Base-by-base conservation (phyloP, 2,888 invertebrate species). In the Dexiosoma caninum region DNA sequence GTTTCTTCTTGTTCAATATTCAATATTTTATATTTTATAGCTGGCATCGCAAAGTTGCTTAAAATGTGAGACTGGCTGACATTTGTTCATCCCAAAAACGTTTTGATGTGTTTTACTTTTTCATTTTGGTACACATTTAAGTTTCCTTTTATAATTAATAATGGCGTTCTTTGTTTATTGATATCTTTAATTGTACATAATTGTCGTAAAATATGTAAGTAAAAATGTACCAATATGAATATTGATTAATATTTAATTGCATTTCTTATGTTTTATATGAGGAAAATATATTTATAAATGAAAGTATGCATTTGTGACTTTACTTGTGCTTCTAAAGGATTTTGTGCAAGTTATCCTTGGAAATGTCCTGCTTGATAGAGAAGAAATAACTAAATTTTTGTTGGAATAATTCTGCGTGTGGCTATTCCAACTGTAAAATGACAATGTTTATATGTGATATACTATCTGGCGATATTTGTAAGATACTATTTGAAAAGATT, bases 101-200 rank as follows among this genome's bases (percentile, higher is more conserved):
- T 75, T 62, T 9, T 40, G 49, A 46, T 72, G 30, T 19, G 16
- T 37, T 16, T n/a, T n/a, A n/a, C n/a, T n/a, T 66, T 19, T 21
- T 51, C 21, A 8, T 46, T 44, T 67, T 49, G n/a, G 44, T 57
- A 16, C 23, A n/a, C 12, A 37, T 32, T 42, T 49, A 14, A 1
- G n/a, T 12, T 70, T 62, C 71, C n/a, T n/a, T n/a, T 42, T 42
- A n/a, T 30, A 77, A 77, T 77, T 74, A 69, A 77, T 27, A 6
- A 27, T 67, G 53, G 9, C 40, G 35, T 69, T 75, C 30, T 70
- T 55, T 57, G 64, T 57, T 70, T 62, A 35, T 55, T 69, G 67
- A 59, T 81, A 51, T 77, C 64, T 82, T 79, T 82, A 82, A 79
- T 82, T 82, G 77, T 69, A 79, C 49, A 67, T 82, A 82, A 82